phyloP scores from a whole-genome alignment of 2,888 invertebrate genomes.

The Thymelicus sylvestris region DNA sequence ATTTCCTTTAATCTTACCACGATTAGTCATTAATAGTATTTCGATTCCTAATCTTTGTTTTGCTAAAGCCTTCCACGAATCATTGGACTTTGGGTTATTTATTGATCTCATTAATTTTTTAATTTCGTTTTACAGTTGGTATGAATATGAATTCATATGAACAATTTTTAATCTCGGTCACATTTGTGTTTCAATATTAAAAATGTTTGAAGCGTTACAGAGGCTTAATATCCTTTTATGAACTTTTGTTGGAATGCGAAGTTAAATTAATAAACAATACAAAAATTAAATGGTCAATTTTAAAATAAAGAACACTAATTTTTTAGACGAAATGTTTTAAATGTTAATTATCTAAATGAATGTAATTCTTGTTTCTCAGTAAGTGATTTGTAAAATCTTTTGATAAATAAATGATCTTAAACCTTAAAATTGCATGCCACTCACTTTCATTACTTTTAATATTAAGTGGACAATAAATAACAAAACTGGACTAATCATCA shows the following conservation, averaged over 20 bases:
- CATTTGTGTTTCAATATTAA: conserved; percentile 20
- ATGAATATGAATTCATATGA: conserved; percentile 29
- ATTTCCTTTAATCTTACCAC: conserved; percentile 60
- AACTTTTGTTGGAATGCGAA: conserved; percentile 12
- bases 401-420: too few relatives aligned
- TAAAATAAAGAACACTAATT: background rate
- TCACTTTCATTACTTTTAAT: too few relatives aligned
- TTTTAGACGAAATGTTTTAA: too few relatives aligned
- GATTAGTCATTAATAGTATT: conserved; percentile 73
- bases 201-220: conserved; percentile 27
- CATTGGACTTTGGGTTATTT: conserved; percentile 23
- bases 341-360: too few relatives aligned
- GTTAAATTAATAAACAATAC: background rate
- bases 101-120: conserved; percentile 35
- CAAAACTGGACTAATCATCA: too few relatives aligned
- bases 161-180: conserved; percentile 31
- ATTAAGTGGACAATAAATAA: too few relatives aligned
- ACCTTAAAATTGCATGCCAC: too few relatives aligned
- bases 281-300: background rate
- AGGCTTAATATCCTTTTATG: conserved; percentile 13
- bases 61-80: conserved; percentile 39
- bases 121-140: conserved; percentile 25
- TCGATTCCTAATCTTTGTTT: conserved; percentile 63
- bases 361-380: too few relatives aligned
- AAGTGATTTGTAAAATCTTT: too few relatives aligned